Base-by-base conservation (phyloP, 2,888 invertebrate species). In the Cataglyphis livida region DNA sequence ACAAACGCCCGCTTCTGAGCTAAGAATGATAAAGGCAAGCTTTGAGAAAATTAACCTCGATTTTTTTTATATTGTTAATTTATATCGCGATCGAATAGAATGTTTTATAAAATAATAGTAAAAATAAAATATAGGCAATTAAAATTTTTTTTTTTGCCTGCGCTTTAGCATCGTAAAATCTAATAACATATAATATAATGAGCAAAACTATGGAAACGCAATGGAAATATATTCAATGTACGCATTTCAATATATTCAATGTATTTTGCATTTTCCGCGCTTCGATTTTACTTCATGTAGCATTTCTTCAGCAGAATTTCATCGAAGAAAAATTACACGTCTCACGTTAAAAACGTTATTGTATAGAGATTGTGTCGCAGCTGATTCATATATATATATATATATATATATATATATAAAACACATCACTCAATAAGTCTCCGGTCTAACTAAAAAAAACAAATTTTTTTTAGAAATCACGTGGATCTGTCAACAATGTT, bases 291-390 rank as follows among this genome's bases (percentile, higher is more conserved):
- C 6, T 32, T 7, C n/a, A 21, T 41, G 15, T 44, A 18, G 9
- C 21, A 6, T 9, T 68, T 21, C 21, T 35, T 32, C 18, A 25
- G 9, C 38, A 25, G n/a, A 61, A 65, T 73, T 62, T 48, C 44
- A 73, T 57, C 82, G 85, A 83, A 74, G 0, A 21, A 85, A 87
- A 88, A 83, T 81, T 83, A 76, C 84, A 41, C 32, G 57, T 73
- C 59, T 76, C 66, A 59, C 41, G 76, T 35, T 62, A 21, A 59
- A 65, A 65, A 71, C 57, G 74, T 82, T 83, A 73, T 64, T 59
- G 54, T 28, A 12, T 35, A 64, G 48, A 90, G 84, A 90, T 85
- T 88, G 84, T 84, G 21, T 74, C 81, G 64, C 83, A 48, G 12
- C 35, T 7, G 9, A 48, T 48, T 38, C 38, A 9, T 9, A 4